A percentile compares a stretch with the other conserved stretches of the same genome.
phyloP scores from a whole-genome alignment of 2,113 vertebrate species.

The Paratilapia polleni region DNA sequence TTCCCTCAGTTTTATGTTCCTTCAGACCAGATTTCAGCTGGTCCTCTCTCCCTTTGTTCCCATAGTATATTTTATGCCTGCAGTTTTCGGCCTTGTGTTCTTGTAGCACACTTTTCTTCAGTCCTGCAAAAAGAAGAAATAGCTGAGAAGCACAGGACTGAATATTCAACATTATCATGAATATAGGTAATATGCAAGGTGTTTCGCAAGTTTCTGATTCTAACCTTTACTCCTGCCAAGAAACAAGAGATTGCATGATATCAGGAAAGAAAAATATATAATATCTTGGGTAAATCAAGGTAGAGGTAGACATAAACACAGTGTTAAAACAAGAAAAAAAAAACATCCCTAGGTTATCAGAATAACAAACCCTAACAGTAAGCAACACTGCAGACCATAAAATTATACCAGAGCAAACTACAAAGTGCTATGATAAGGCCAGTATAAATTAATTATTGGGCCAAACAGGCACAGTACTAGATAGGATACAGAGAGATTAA shows the following conservation, averaged over 20 bases:
- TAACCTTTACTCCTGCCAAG: neutral
- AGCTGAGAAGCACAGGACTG: neutral
- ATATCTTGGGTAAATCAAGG: neutral
- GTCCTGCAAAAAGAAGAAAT: neutral
- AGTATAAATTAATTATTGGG: constrained; percentile 11
- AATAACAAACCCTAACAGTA: neutral
- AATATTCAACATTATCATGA: neutral
- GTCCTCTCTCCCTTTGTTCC: constrained; percentile 25
- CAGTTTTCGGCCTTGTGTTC: constrained; percentile 34
- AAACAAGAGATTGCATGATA: neutral
- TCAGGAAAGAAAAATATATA: neutral
- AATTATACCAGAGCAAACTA: neutral
- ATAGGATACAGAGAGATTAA: constrained; percentile 21
- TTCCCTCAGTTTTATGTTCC: constrained; percentile 27
- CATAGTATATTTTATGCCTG: constrained; percentile 28
- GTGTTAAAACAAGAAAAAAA: neutral
- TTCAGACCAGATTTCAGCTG: constrained; percentile 36
- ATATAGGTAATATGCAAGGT: neutral
- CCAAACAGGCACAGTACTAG: neutral
- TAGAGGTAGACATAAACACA: neutral
- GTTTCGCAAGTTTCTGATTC: neutral
- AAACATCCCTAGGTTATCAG: neutral
- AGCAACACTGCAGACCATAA: neutral
- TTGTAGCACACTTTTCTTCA: neutral
- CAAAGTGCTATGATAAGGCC: neutral